Evolutionary conservation across 2,888 invertebrate species (phyloP).

Genomic region (Nycteola revayana): DNA sequence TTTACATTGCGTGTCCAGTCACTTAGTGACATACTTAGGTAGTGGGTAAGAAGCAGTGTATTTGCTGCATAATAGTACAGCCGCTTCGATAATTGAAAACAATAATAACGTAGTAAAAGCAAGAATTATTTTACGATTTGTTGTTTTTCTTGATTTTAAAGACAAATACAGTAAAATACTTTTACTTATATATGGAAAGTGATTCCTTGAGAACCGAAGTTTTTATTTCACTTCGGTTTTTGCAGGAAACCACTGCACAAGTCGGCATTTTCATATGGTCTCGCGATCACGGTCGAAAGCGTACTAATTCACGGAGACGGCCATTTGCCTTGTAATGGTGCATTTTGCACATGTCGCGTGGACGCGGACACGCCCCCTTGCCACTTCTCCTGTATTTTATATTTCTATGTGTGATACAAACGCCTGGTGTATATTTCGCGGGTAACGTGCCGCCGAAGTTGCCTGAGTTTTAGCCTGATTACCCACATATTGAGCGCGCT

Average conservation of each 20-base stretch:
- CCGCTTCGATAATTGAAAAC: slow-evolving; percentile 1
- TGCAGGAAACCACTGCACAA: not conserved
- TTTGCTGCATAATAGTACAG: slow-evolving; percentile 1
- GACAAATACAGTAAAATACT: slow-evolving; percentile 2
- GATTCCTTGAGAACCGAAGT: slow-evolving; percentile 1
- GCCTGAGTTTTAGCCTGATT: no score
- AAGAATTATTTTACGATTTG: slow-evolving; percentile 1
- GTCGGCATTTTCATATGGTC: no score
- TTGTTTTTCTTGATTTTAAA: slow-evolving; percentile 3
- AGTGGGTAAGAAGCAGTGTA: slow-evolving; percentile 1
- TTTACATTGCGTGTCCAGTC: not conserved
- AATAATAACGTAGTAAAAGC: not conserved
- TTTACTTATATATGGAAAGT: slow-evolving; percentile 2
- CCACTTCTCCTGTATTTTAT: no score
- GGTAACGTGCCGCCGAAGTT: no score
- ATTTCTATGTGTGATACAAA: no score
- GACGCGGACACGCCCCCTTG: no score
- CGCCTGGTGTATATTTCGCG: no score
- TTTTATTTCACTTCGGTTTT: slow-evolving; percentile 1
- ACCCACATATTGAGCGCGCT: no score
- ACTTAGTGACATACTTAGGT: not conserved
- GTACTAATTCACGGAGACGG: no score
- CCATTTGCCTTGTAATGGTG: no score
- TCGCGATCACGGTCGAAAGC: no score
- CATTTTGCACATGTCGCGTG: no score